Percentiles rank a stretch among this genome's conserved stretches.
Conservation (phyloP, 2,113 vertebrate genomes). For the Cyanoderma ruficeps region DNA sequence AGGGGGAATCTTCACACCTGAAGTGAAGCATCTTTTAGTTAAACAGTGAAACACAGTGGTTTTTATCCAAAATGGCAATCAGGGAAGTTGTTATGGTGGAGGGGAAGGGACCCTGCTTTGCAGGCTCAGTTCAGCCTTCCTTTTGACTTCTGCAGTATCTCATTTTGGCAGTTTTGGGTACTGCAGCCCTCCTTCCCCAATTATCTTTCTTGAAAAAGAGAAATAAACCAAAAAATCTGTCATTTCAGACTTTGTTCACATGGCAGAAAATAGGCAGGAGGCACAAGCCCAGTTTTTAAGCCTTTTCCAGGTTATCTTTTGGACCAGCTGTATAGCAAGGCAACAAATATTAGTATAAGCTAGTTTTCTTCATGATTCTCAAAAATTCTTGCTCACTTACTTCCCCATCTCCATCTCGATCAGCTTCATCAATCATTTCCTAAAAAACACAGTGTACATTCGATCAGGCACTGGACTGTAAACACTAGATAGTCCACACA, state of each 20-base stretch:
- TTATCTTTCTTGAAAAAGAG: neutral
- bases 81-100: neutral
- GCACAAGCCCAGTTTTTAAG: constrained; percentile 8
- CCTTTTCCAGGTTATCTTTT: constrained; percentile 47
- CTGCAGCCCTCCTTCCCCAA: neutral
- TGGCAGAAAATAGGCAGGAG: neutral
- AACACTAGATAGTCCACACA: neutral
- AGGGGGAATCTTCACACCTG: neutral
- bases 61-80: neutral
- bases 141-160: neutral
- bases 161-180: neutral
- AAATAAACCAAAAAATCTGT: neutral
- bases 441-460: constrained; percentile 56
- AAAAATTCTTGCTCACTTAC: constrained; percentile 93
- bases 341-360: constrained; percentile 78
- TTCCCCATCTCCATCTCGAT: constrained; percentile 90
- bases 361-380: constrained; percentile 94
- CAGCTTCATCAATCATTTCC: constrained; percentile 98
- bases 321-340: neutral
- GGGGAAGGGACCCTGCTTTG: neutral
- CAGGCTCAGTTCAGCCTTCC: neutral
- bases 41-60: rapidly evolving
- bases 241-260: neutral
- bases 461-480: neutral
- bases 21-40: neutral